Conservation (phyloP, 92 coral and sea anemone species). For the Ricordea florida region DNA sequence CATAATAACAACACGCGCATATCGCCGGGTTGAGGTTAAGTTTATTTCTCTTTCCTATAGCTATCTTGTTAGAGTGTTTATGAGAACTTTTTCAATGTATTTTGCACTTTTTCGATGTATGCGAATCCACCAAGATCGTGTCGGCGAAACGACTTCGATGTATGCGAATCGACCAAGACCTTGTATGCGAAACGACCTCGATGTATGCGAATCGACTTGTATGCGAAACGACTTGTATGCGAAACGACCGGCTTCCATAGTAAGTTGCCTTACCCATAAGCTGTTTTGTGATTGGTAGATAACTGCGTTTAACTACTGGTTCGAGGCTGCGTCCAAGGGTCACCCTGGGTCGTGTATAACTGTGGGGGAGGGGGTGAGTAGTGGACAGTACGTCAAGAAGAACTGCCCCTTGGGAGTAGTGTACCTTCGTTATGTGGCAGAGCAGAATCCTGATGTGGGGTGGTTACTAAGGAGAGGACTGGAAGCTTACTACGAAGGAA, state of each 20-base stretch:
- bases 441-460: conserved; percentile 92
- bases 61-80: too few relatives aligned
- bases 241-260: neutral
- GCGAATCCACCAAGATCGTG: too few relatives aligned
- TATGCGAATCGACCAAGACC: neutral
- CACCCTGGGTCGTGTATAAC: conserved; percentile 88
- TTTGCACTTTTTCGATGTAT: too few relatives aligned
- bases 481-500: conserved; percentile 70
- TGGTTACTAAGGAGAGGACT: conserved; percentile 77
- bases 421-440: conserved; percentile 91
- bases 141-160: too few relatives aligned
- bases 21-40: too few relatives aligned
- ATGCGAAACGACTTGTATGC: neutral
- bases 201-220: too few relatives aligned
- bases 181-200: neutral
- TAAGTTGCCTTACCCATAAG: neutral
- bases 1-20: too few relatives aligned
- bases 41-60: too few relatives aligned
- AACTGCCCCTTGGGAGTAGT: conserved; percentile 78
- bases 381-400: conserved; percentile 68
- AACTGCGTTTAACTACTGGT: conserved; percentile 79
- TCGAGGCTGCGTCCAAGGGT: conserved; percentile 86
- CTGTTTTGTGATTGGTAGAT: conserved; percentile 9
- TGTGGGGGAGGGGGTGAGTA: conserved; percentile 89
- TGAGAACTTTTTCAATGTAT: too few relatives aligned